A percentile compares a stretch with the other conserved stretches of the same genome.
Evolutionary conservation across 2,113 vertebrate species (phyloP).

Genomic region (Vireo altiloquus): DNA sequence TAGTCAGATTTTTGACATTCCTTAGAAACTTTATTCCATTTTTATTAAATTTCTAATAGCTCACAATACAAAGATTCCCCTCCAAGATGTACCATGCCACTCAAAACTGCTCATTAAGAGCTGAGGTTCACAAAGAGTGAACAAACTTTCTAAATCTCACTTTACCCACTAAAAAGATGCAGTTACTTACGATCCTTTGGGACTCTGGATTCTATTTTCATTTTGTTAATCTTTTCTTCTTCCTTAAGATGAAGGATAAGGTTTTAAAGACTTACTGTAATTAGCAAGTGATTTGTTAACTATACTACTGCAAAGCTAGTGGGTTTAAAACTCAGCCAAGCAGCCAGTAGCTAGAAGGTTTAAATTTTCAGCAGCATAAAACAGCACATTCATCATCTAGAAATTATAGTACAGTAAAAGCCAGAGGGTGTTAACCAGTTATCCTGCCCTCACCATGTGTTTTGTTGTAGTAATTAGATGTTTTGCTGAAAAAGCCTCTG

Average conservation of each 20-base stretch:
- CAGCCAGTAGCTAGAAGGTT: slow-evolving; percentile 6
- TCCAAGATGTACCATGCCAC: neutral
- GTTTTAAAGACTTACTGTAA: slow-evolving; percentile 44
- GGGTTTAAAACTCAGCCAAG: slow-evolving; percentile 21
- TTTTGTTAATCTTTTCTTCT: slow-evolving; percentile 87
- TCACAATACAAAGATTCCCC: neutral
- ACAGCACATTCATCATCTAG: neutral
- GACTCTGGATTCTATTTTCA: slow-evolving; percentile 79
- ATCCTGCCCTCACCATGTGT: neutral
- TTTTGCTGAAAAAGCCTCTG: neutral
- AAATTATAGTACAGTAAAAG: neutral
- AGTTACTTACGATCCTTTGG: slow-evolving; percentile 84
- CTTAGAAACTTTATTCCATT: neutral
- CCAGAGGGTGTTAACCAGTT: neutral
- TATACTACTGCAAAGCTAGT: slow-evolving; percentile 14
- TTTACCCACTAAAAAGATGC: neutral
- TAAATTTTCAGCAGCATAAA: neutral
- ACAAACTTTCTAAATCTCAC: neutral
- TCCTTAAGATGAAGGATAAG: slow-evolving; percentile 73
- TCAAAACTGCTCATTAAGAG: neutral
- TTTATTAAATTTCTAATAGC: neutral
- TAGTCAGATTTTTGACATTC: neutral
- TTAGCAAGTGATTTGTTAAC: slow-evolving; percentile 44
- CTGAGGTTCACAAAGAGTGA: neutral
- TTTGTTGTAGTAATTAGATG: neutral